Conservation (phyloP, 2,113 vertebrate species). For the Dasypus novemcinctus region DNA sequence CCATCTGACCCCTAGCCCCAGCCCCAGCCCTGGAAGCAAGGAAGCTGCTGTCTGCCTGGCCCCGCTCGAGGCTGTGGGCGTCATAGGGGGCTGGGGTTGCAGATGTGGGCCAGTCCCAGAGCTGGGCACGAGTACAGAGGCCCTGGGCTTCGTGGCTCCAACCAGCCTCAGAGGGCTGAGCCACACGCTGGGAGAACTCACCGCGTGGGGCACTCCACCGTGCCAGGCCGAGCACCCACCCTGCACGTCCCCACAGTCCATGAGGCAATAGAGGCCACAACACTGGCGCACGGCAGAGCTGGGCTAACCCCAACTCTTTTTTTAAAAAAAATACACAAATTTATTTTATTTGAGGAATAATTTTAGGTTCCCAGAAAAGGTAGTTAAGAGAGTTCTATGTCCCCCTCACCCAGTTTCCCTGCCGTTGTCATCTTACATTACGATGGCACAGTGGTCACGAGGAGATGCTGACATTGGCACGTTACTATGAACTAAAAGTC, state of each 20-base stretch:
- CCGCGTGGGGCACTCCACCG: background rate
- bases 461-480: background rate
- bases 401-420: background rate
- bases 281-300: background rate
- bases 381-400: too few species aligned
- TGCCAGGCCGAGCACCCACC: too few species aligned
- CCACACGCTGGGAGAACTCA: background rate
- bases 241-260: background rate
- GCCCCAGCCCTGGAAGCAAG: background rate
- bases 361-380: background rate
- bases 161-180: background rate
- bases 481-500: background rate
- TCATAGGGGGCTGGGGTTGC: background rate
- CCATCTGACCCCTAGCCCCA: background rate
- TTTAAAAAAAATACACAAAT: background rate
- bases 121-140: too few species aligned
- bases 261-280: background rate
- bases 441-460: background rate
- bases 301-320: background rate
- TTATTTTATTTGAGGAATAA: too few species aligned
- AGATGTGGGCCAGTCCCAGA: background rate
- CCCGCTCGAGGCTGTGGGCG: background rate
- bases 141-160: background rate
- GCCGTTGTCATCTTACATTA: fast-evolving
- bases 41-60: background rate